phyloP scores from a whole-genome alignment of 2,797 vertebrate genomes.

The Sebastes matsubarae region DNA sequence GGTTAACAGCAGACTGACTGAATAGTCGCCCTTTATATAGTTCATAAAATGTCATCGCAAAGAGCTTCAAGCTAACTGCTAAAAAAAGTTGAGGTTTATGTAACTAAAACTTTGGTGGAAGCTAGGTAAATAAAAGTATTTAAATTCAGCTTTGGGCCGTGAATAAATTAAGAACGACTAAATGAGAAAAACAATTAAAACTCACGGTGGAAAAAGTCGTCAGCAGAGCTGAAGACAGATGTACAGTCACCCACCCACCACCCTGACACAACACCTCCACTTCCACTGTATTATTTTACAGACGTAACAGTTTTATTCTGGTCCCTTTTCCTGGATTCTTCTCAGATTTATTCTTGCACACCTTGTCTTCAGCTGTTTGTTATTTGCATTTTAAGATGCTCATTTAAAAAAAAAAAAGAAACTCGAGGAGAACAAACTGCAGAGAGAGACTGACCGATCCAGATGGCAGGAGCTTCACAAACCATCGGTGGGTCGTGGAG shows the following conservation, averaged over 20 bases:
- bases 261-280: neutral
- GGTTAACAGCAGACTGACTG: neutral
- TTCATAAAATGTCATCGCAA: neutral
- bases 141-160: neutral
- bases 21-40: neutral
- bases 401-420: neutral
- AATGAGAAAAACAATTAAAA: neutral
- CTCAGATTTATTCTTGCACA: neutral
- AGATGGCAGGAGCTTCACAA: conserved; percentile 10
- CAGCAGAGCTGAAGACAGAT: conserved; percentile 16
- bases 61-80: neutral
- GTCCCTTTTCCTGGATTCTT: neutral
- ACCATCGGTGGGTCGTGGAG: neutral
- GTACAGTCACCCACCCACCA: conserved; percentile 11
- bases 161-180: neutral
- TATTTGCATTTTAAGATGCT: conserved; percentile 39
- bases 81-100: neutral
- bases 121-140: neutral
- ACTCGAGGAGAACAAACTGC: neutral
- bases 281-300: neutral
- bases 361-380: neutral
- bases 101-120: neutral
- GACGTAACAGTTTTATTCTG: neutral
- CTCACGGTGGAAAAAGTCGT: neutral
- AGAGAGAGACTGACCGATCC: neutral